Evolutionary conservation across 2,113 vertebrate genomes (phyloP), one percentile per base, ranked within the genome.

Genomic region (Corvus moneduloides): DNA sequence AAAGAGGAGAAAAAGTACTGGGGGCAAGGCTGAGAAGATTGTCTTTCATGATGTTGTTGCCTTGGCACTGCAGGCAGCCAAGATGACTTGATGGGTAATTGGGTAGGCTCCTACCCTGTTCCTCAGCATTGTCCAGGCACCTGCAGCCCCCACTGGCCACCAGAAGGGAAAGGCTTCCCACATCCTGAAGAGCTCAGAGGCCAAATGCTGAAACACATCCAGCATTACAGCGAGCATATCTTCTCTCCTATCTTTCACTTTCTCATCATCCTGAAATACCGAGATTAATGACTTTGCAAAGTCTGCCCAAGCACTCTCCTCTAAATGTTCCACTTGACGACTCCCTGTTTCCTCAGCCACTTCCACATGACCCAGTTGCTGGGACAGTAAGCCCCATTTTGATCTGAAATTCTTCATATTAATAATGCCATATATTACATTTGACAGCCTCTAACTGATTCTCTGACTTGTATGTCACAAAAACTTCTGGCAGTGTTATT

Each of bases 391-490:
- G 71, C 23, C n/a, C 63, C 6, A 0, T 74, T 96, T 90, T 91
- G 81, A 90, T 85, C 71, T 61, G 58, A 87, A 85, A 91, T 92
- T 83, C 76, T 89, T 92, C 85, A 84, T 94, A 81, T 96, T 96
- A 96, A 96, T 93, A 94, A 95, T 86, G 54, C 56, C 92, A 87
- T 97, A 93, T 33, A 71, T 95, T 95, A 96, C 73, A 64, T 64
- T 80, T 97, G 96, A 96, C 94, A 96, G 85, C 37, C 41, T 88
- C 90, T 86, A 77, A 74, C 93, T 54, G 92, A 86, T 96, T 74
- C 64, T 71, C 79, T 93, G 92, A 88, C 88, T 93, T 86, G 75
- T 52, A 12, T 35, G 59, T 32, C 61, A 83, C 85, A 92, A 80
- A 94, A 95, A 81, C 83, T 96, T 86, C 72, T 89, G 93, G 52